A percentile compares a stretch with the other conserved stretches of the same genome.
Conservation (phyloP, 2,888 invertebrate genomes). For the Drosophila kokeensis region DNA sequence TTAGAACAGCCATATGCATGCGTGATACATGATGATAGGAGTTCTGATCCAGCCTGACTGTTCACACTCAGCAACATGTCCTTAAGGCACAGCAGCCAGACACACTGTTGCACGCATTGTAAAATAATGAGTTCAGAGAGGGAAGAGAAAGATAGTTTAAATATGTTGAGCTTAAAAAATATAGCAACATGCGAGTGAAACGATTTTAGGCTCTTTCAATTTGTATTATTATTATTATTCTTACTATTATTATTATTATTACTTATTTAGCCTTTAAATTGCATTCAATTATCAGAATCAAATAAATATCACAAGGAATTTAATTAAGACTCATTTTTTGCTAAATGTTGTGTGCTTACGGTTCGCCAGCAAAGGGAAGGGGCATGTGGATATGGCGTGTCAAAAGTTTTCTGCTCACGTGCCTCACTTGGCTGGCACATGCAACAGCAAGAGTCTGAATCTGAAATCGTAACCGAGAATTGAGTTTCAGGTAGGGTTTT, state of each 20-base stretch:
- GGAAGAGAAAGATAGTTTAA: background rate
- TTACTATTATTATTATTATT: background rate
- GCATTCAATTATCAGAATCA: background rate
- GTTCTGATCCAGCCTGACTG: slow-evolving; percentile 25
- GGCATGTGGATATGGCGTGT: slow-evolving; percentile 42
- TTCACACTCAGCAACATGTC: slow-evolving; percentile 56
- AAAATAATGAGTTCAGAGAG: background rate
- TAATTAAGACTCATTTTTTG: background rate
- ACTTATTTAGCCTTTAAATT: background rate
- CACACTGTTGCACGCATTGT: slow-evolving; percentile 29
- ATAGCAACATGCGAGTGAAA: background rate
- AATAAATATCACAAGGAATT: background rate
- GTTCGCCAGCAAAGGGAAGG: background rate
- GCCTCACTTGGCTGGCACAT: slow-evolving; percentile 51
- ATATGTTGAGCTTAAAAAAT: background rate
- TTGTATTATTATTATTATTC: background rate
- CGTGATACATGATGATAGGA: slow-evolving; percentile 73
- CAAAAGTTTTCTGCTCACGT: slow-evolving; percentile 51
- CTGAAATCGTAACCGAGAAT: slow-evolving; percentile 16
- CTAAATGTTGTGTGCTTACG: background rate
- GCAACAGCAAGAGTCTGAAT: slow-evolving; percentile 28
- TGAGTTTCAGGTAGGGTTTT: slow-evolving; percentile 10
- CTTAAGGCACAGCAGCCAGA: slow-evolving; percentile 47
- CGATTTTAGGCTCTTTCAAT: background rate
- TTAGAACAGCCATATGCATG: slow-evolving; percentile 36